phyloP scores from a whole-genome alignment of 1,140 invertebrate species.

The Pseudomyrmex pallidus region DNA sequence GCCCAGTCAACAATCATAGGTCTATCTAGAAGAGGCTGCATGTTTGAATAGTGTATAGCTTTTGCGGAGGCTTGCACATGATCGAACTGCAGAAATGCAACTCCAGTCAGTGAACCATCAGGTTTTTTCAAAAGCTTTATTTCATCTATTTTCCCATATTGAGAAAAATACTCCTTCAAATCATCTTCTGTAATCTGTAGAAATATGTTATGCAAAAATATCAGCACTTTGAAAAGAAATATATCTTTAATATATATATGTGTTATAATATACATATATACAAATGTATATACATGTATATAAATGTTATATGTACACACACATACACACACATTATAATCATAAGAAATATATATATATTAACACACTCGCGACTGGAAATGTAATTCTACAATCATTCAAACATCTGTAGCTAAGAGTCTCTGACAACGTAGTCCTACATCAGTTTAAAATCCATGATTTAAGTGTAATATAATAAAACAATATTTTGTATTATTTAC shows the following conservation, averaged over 20 bases:
- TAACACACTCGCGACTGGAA: too few species aligned
- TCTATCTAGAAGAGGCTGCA: slow-evolving; percentile 86
- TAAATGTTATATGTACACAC: too few species aligned
- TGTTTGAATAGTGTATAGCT: slow-evolving; percentile 85
- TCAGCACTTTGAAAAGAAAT: background rate
- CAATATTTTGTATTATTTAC: background rate
- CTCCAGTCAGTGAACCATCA: slow-evolving; percentile 89
- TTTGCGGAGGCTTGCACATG: slow-evolving; percentile 87
- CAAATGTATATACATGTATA: too few species aligned
- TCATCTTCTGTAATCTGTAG: slow-evolving; percentile 87
- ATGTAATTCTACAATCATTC: too few species aligned
- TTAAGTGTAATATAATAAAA: slow-evolving; percentile 3
- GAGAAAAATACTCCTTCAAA: slow-evolving; percentile 86
- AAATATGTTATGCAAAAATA: background rate
- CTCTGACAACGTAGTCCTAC: too few species aligned
- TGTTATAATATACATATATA: background rate
- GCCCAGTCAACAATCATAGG: slow-evolving; percentile 96
- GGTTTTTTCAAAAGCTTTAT: slow-evolving; percentile 88
- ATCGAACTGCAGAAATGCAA: slow-evolving; percentile 89
- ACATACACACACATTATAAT: too few species aligned
- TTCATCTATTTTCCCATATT: slow-evolving; percentile 88
- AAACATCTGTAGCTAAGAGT: too few species aligned
- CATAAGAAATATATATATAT: too few species aligned
- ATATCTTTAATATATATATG: background rate
- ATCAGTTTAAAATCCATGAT: too few species aligned